Evolutionary conservation across 2,888 invertebrate species (phyloP).

Genomic region (Noctua comes): DNA sequence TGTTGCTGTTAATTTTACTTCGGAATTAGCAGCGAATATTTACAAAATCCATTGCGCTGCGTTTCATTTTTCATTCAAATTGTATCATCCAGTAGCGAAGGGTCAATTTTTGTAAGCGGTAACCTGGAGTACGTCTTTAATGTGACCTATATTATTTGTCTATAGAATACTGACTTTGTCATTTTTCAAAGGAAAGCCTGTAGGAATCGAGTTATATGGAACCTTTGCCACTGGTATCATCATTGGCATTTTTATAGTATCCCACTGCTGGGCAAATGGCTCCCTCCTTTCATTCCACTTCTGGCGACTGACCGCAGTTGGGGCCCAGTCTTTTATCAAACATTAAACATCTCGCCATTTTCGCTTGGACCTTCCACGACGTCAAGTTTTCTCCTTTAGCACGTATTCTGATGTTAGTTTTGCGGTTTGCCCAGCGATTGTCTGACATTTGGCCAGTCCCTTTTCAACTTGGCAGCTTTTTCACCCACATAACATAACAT

Average conservation of each 20-base stretch:
- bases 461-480: neutral
- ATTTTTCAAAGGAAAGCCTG: too few relatives aligned
- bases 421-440: too few relatives aligned
- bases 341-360: neutral
- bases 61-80: neutral
- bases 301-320: neutral
- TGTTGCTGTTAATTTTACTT: conserved; percentile 13
- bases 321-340: neutral
- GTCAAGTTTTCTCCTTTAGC: neutral
- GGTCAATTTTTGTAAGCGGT: too few relatives aligned
- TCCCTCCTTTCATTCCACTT: neutral
- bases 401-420: neutral
- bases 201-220: too few relatives aligned
- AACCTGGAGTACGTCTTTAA: too few relatives aligned
- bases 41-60: neutral
- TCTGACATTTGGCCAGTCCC: neutral
- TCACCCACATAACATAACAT: neutral
- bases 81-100: neutral
- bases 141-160: too few relatives aligned
- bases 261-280: neutral
- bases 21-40: neutral
- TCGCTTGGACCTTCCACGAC: neutral
- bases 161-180: too few relatives aligned
- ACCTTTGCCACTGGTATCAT: too few relatives aligned
- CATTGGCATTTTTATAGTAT: too few relatives aligned